These are phyloP conservation scores for Pilophorus perplexus DNA, from an alignment of 2,888 invertebrate genomes.

Conservation along the genomic window DNA sequence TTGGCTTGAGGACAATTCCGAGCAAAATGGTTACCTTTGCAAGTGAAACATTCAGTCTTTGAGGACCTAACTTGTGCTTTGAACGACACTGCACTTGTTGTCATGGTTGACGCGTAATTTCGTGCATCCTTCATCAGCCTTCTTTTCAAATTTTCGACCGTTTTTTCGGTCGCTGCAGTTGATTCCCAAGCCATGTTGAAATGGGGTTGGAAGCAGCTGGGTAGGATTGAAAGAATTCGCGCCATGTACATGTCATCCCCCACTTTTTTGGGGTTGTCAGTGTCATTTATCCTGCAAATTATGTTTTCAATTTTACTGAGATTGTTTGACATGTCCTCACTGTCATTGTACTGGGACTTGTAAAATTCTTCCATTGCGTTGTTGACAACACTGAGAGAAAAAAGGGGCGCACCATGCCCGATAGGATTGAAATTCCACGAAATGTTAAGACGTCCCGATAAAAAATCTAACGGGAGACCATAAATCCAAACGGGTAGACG, in stretches of 20 bases:
- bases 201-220: conserved; percentile 9
- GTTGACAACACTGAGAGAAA: too few species aligned
- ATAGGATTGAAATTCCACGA: too few species aligned
- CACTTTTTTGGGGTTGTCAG: neutral
- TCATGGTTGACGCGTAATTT: neutral
- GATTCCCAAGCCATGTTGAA: conserved; percentile 11
- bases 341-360: neutral
- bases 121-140: conserved; percentile 15
- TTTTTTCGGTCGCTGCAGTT: conserved; percentile 8
- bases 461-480: too few species aligned
- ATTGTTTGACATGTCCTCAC: neutral
- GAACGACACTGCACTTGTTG: conserved; percentile 19
- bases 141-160: conserved; percentile 7
- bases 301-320: neutral
- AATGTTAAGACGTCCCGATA: too few species aligned
- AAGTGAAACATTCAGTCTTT: neutral
- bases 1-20: neutral
- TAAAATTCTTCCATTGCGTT: neutral
- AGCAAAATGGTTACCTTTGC: too few species aligned
- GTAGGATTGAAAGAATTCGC: conserved; percentile 11
- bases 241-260: neutral
- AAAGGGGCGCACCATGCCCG: too few species aligned
- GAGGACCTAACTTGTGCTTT: conserved; percentile 5
- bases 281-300: neutral
- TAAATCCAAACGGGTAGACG: too few species aligned